A percentile compares a stretch with the other conserved stretches of the same genome.
Conservation (phyloP, 2,797 vertebrate genomes). For the Liparis tanakae region DNA sequence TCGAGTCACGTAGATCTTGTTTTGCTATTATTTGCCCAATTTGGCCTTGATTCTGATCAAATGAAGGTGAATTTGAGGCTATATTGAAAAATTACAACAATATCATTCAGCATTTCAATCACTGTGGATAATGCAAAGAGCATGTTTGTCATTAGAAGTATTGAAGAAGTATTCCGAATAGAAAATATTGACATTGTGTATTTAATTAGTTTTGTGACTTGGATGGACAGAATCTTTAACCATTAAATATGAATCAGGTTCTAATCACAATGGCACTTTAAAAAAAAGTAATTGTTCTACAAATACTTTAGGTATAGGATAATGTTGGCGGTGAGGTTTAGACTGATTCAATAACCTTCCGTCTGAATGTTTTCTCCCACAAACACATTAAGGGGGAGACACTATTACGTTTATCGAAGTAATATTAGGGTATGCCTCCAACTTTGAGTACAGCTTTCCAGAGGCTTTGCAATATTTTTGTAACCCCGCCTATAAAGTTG, state of each 20-base stretch:
- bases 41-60: neutral
- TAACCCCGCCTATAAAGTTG: constrained; percentile 47
- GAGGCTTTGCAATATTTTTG: constrained; percentile 44
- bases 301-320: neutral
- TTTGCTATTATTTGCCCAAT: too few species aligned
- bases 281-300: neutral
- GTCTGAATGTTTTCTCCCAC: neutral
- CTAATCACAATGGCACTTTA: neutral
- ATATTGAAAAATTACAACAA: neutral
- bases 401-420: neutral
- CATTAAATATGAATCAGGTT: neutral
- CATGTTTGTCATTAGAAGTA: neutral
- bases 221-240: neutral
- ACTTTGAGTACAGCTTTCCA: constrained; percentile 25
- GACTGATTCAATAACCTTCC: constrained; percentile 10
- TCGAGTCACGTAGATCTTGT: too few species aligned
- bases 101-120: neutral
- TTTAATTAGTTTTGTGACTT: too few species aligned
- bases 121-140: neutral
- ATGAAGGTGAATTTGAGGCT: neutral
- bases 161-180: neutral
- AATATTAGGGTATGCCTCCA: constrained; percentile 9
- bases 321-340: neutral
- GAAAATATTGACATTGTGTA: neutral
- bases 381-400: neutral